Percentiles rank a stretch among this genome's conserved stretches.
Evolutionary conservation across 2,797 vertebrate genomes (phyloP).

Genomic region (Micrastur ruficollis): DNA sequence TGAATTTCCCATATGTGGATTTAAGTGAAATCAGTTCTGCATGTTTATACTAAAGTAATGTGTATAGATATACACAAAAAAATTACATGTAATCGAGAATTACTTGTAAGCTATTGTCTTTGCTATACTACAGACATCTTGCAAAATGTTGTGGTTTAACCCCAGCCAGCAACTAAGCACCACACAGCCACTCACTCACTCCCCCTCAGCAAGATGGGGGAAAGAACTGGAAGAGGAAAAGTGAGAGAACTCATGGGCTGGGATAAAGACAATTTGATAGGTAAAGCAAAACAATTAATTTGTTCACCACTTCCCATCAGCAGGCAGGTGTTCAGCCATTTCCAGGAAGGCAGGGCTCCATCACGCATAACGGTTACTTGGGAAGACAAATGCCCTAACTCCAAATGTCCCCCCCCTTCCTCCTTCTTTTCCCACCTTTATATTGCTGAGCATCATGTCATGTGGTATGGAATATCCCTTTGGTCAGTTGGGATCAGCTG

Average conservation of each 20-base stretch:
- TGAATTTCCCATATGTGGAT: neutral
- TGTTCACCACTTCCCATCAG: neutral
- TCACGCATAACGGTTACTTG: rapidly evolving
- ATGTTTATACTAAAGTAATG: rapidly evolving
- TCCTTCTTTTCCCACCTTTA: neutral
- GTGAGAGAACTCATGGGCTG: too few relatives aligned
- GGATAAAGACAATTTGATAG: too few relatives aligned
- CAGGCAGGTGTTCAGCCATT: neutral
- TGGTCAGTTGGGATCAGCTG: neutral
- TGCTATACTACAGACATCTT: neutral
- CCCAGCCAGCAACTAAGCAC: neutral
- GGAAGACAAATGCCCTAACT: neutral
- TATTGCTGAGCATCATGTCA: too few relatives aligned
- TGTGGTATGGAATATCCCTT: neutral
- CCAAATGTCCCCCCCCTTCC: neutral
- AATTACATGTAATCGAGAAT: neutral
- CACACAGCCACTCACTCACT: neutral
- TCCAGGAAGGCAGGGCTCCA: neutral
- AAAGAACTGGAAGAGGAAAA: too few relatives aligned
- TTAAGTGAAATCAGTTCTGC: neutral
- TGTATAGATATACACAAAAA: neutral
- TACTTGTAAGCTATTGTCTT: neutral
- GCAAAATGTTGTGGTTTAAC: neutral
- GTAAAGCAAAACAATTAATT: neutral
- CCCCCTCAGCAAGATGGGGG: too few relatives aligned